Conservation (phyloP, 2,113 vertebrate species). For the Sturnira hondurensis region DNA sequence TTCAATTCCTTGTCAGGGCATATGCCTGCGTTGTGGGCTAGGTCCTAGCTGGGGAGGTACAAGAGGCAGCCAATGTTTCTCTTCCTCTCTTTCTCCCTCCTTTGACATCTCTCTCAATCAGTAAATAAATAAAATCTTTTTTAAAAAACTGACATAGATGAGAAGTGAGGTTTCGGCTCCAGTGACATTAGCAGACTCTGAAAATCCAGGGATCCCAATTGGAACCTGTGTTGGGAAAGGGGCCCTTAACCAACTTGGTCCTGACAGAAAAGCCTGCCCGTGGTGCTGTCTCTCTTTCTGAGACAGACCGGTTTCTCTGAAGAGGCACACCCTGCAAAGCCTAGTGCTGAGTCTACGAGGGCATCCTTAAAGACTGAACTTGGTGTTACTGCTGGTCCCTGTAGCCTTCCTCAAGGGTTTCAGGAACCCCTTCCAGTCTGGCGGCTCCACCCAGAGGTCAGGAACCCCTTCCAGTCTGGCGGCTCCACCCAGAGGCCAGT, state of each 20-base stretch:
- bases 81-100: too few relatives aligned
- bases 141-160: not conserved
- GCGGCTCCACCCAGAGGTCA: not conserved
- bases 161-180: not conserved
- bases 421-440: not conserved
- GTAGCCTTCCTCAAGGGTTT: not conserved
- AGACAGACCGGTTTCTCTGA: not conserved
- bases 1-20: too few relatives aligned
- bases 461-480: not conserved
- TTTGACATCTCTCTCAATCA: too few relatives aligned
- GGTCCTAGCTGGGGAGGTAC: too few relatives aligned
- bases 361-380: not conserved
- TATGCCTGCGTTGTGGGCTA: too few relatives aligned
- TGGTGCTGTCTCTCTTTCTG: not conserved
- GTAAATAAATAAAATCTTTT: too few relatives aligned
- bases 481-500: conserved; percentile 5
- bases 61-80: too few relatives aligned
- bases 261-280: not conserved
- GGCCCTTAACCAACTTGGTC: not conserved
- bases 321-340: not conserved
- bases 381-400: not conserved
- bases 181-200: not conserved
- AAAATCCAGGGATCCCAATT: not conserved
- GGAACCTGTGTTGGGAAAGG: not conserved
- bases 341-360: not conserved